Conservation (phyloP, 1,140 invertebrate genomes). For the Cyrtorhinus lividipennis region DNA sequence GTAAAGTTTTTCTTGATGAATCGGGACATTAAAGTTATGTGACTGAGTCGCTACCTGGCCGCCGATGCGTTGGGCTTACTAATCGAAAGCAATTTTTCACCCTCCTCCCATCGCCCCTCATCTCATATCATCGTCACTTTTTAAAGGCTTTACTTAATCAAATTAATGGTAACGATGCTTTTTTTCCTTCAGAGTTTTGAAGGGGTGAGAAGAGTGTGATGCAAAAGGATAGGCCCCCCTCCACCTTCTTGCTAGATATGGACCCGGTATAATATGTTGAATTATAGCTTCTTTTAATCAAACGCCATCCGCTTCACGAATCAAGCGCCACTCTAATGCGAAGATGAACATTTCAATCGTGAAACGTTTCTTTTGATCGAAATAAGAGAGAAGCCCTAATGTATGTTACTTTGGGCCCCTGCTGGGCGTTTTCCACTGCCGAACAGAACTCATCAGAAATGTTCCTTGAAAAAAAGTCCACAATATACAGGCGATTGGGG, state of each 20-base stretch:
- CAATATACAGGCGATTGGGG: no score
- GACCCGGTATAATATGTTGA: background rate
- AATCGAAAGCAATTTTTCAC: background rate
- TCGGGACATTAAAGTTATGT: background rate
- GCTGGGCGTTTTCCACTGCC: no score
- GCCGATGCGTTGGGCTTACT: background rate
- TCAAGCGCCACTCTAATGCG: background rate
- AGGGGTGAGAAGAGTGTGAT: no score
- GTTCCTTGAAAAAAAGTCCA: no score
- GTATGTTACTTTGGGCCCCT: no score
- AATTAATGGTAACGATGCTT: background rate
- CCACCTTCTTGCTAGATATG: background rate
- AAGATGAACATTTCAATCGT: background rate
- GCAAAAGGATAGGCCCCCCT: no score
- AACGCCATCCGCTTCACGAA: background rate
- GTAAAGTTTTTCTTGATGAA: constrained; percentile 3
- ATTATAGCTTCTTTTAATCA: background rate
- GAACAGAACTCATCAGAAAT: no score
- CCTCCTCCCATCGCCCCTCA: no score
- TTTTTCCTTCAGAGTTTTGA: no score
- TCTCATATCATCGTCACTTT: constrained; percentile 5
- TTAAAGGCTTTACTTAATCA: constrained; percentile 5
- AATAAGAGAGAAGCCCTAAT: no score
- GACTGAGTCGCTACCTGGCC: background rate
- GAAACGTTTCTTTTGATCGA: no score